Evolutionary conservation across 2,797 vertebrate species (phyloP).

Genomic region (Macrochelys suwanniensis): DNA sequence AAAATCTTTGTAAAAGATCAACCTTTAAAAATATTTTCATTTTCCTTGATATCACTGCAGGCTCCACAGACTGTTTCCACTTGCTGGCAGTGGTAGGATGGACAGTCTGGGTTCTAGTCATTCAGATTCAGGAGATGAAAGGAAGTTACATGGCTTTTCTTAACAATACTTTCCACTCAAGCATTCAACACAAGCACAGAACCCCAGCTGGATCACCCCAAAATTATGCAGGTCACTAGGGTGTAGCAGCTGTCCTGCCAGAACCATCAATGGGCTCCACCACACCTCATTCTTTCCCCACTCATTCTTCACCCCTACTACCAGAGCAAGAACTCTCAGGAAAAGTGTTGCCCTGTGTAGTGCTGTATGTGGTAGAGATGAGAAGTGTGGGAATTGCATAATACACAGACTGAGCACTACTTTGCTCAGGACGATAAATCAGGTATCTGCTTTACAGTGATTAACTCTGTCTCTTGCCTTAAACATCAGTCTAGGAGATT

Average conservation of each 20-base stretch:
- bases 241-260: not conserved
- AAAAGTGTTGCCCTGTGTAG: not conserved
- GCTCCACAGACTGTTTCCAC: not conserved
- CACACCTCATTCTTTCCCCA: not conserved
- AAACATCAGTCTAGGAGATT: not conserved
- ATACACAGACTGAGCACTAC: not conserved
- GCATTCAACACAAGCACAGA: not conserved
- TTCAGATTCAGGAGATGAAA: not conserved
- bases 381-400: not conserved
- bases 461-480: not conserved
- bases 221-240: not conserved
- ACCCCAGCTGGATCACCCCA: not conserved
- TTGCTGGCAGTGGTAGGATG: not conserved
- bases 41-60: not conserved
- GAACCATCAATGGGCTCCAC: not conserved
- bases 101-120: not conserved
- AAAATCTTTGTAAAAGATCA: not conserved
- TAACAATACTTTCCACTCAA: fast-evolving
- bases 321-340: not conserved
- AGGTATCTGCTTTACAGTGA: not conserved
- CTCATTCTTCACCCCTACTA: not conserved
- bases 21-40: not conserved
- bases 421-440: not conserved
- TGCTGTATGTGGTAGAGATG: fast-evolving
- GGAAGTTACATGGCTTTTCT: not conserved